phyloP scores from a whole-genome alignment of 2,888 invertebrate genomes.

The Chrysomela aeneicollis region DNA sequence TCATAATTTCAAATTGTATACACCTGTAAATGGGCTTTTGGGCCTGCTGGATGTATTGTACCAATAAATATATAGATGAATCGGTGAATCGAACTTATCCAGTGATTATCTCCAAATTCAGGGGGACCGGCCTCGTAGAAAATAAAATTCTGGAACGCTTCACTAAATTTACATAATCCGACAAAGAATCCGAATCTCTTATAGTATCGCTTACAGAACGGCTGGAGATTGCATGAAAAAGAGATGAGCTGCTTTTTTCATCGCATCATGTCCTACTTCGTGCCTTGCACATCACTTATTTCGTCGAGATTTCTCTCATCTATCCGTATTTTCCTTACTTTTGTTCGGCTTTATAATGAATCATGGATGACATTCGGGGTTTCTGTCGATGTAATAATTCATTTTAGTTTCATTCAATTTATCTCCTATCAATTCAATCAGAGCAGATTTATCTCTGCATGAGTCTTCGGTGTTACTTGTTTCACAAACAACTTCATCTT shows the following conservation, averaged over 20 bases:
- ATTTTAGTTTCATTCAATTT: not conserved
- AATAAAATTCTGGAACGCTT: not conserved
- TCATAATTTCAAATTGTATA: too few species aligned
- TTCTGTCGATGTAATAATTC: not conserved
- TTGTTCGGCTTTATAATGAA: constrained; percentile 28
- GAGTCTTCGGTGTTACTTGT: too few species aligned
- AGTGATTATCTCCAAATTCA: not conserved
- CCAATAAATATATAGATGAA: too few species aligned
- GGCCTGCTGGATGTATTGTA: too few species aligned
- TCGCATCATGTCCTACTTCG: not conserved
- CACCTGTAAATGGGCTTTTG: too few species aligned
- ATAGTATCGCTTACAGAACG: constrained; percentile 4
- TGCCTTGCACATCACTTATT: not conserved
- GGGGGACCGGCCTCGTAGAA: not conserved
- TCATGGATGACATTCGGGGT: constrained; percentile 27
- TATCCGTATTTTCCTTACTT: constrained; percentile 13
- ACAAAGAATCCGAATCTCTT: constrained; percentile 1
- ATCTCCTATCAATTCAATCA: not conserved
- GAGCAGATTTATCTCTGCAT: too few species aligned
- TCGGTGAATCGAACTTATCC: too few species aligned
- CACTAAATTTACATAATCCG: not conserved
- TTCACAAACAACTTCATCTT: too few species aligned
- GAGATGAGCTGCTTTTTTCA: constrained; percentile 5
- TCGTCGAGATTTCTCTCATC: not conserved
- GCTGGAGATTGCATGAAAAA: not conserved